phyloP scores from a whole-genome alignment of 2,888 invertebrate species.

The Schizaphis graminum region DNA sequence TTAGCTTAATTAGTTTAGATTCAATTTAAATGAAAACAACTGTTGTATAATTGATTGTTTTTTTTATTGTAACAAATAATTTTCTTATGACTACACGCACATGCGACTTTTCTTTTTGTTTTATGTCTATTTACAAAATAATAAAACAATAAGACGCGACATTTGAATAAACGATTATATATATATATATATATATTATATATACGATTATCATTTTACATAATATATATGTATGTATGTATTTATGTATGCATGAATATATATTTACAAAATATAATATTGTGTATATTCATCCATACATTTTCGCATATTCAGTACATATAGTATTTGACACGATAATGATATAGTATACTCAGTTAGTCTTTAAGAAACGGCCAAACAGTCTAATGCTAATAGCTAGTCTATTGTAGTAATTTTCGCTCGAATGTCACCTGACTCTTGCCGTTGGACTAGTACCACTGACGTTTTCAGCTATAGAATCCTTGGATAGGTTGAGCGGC shows the following conservation, averaged over 20 bases:
- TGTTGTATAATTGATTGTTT: conserved; percentile 35
- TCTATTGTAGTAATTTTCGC: conserved; percentile 44
- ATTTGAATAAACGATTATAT: conserved; percentile 50
- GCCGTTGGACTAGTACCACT: conserved; percentile 3
- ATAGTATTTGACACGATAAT: conserved; percentile 1
- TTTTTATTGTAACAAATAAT: conserved; percentile 54
- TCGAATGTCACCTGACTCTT: conserved; percentile 43
- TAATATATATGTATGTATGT: conserved; percentile 3
- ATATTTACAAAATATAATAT: conserved; percentile 53
- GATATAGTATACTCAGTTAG: conserved; percentile 29
- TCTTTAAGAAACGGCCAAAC: conserved; percentile 8
- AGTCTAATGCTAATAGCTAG: conserved; percentile 28
- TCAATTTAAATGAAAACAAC: conserved; percentile 22
- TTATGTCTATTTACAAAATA: conserved; percentile 36
- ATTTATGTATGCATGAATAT: conserved; percentile 12
- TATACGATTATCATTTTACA: neutral
- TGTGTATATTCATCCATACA: neutral
- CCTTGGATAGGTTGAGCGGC: conserved; percentile 47
- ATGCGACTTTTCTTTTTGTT: conserved; percentile 18
- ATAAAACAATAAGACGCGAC: conserved; percentile 36
- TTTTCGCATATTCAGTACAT: conserved; percentile 24
- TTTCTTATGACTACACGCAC: conserved; percentile 38
- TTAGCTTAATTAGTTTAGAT: conserved; percentile 8
- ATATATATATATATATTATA: neutral
- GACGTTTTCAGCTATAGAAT: conserved; percentile 46